Percentiles rank a stretch among this genome's conserved stretches.
phyloP scores from a whole-genome alignment of 1,140 invertebrate genomes.

The Zaprionus inermis region DNA sequence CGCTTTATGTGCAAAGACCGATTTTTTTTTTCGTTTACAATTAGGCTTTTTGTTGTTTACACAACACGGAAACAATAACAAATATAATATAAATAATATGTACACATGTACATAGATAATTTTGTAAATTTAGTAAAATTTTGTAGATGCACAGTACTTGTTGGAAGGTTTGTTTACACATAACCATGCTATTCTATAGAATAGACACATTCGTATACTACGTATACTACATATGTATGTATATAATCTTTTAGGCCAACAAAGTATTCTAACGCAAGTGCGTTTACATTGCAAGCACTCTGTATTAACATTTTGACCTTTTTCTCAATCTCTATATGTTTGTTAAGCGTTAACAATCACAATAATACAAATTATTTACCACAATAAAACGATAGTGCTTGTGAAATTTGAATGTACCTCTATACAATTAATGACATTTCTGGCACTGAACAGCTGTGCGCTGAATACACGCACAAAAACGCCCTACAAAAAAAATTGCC shows the following conservation, averaged over 20 bases:
- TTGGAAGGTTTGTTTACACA: background rate
- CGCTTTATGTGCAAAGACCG: background rate
- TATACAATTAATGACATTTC: background rate
- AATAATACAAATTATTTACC: background rate
- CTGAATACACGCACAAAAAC: background rate
- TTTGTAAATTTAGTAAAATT: too few relatives aligned
- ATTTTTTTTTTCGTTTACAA: background rate
- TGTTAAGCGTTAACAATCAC: background rate
- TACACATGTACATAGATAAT: background rate
- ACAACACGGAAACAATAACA: background rate
- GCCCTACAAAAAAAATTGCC: background rate
- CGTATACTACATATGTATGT: background rate
- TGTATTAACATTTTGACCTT: background rate
- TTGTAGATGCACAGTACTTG: background rate
- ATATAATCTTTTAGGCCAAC: background rate
- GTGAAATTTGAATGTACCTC: background rate
- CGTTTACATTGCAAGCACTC: background rate
- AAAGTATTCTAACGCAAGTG: background rate
- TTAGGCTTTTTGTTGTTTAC: background rate
- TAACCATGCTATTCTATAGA: too few relatives aligned
- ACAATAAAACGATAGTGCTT: background rate
- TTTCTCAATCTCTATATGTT: background rate
- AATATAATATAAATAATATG: background rate
- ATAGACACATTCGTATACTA: background rate
- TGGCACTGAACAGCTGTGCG: slow-evolving; percentile 9